phyloP scores from a whole-genome alignment of 2,888 invertebrate genomes.

The Amaurobius ferox region DNA sequence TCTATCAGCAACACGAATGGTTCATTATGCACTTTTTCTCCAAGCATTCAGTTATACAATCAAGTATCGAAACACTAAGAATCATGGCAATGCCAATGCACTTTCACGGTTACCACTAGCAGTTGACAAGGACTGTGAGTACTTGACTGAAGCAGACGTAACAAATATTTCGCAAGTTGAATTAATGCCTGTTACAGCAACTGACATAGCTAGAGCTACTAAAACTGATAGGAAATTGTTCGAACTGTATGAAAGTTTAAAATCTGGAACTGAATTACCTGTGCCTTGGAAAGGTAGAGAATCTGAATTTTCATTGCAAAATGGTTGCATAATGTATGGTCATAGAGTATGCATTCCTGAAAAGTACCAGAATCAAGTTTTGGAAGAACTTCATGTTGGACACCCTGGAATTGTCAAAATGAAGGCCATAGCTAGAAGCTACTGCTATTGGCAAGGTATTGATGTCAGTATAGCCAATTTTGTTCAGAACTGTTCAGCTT shows the following conservation, averaged over 20 bases:
- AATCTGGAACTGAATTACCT: constrained; percentile 44
- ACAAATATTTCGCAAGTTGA: constrained; percentile 51
- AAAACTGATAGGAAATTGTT: too few species aligned
- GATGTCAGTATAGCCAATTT: too few species aligned
- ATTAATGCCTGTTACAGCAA: too few species aligned
- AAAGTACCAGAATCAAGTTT: too few species aligned
- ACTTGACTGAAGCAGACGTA: constrained; percentile 47
- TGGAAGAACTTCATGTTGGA: too few species aligned
- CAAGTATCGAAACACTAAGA: constrained; percentile 51
- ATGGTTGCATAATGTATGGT: too few species aligned
- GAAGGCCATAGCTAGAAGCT: too few species aligned
- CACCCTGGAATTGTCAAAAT: too few species aligned
- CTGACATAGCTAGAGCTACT: too few species aligned
- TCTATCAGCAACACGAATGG: constrained; percentile 55
- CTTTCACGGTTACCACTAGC: constrained; percentile 50
- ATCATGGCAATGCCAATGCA: constrained; percentile 47
- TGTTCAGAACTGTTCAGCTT: too few species aligned
- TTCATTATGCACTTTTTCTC: constrained; percentile 53
- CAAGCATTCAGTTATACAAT: constrained; percentile 52
- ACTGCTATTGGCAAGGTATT: too few species aligned
- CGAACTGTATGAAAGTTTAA: constrained; percentile 48
- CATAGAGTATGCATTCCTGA: too few species aligned
- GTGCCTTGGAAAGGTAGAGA: constrained; percentile 50
- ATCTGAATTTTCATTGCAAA: constrained; percentile 51
- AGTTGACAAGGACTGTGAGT: constrained; percentile 45